Percentiles rank a stretch among this genome's conserved stretches.
Evolutionary conservation across 2,113 vertebrate genomes (phyloP).

Genomic region (Aptenodytes patagonicus): DNA sequence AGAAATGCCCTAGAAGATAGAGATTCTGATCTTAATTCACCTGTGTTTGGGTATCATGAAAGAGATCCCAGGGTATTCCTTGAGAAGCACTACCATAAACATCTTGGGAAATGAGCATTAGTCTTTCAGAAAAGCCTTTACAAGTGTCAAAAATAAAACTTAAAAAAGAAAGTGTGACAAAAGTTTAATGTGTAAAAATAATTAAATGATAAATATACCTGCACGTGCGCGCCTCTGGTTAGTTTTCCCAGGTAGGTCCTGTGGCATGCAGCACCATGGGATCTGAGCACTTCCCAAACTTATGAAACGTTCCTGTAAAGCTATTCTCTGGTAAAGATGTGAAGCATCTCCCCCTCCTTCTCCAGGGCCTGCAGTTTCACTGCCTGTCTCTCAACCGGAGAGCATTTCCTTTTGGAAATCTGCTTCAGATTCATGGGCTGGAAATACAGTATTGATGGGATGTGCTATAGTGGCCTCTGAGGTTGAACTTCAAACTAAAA

Average conservation of each 20-base stretch:
- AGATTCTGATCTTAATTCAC: neutral
- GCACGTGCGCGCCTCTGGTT: neutral
- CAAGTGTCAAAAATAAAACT: neutral
- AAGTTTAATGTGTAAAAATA: neutral
- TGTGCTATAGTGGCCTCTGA: neutral
- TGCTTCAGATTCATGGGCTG: neutral
- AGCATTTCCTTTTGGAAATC: neutral
- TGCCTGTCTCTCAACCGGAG: neutral
- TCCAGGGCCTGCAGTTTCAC: neutral
- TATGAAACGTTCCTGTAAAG: neutral
- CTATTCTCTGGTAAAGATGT: neutral
- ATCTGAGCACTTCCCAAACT: neutral
- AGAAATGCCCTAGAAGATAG: neutral
- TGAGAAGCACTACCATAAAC: neutral
- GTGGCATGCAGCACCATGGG: no score
- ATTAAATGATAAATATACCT: neutral
- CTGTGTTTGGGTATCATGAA: neutral
- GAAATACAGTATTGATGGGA: neutral
- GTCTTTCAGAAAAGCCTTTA: neutral
- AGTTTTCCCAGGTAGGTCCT: neutral
- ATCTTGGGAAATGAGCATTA: neutral
- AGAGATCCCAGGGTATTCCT: neutral
- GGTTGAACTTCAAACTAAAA: neutral
- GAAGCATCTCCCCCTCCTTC: neutral
- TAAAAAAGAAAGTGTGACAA: neutral